A percentile compares a stretch with the other conserved stretches of the same genome.
Conservation (phyloP, 2,113 vertebrate species). For the Dromiciops gliroides region DNA sequence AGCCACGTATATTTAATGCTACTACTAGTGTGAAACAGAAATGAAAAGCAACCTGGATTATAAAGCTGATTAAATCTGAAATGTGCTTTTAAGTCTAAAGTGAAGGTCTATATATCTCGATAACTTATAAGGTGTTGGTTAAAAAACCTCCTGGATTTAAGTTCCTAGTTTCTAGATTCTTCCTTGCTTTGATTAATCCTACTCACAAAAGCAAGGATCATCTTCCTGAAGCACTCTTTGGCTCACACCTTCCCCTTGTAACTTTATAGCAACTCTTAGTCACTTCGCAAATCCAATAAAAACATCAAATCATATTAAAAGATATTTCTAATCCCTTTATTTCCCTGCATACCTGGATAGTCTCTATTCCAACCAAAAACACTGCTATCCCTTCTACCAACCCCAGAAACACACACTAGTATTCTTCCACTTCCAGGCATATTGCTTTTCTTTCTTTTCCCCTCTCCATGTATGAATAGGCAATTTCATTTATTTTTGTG, state of each 20-base stretch:
- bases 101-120: constrained; percentile 13
- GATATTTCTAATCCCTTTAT: background rate
- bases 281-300: background rate
- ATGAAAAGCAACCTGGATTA: constrained; percentile 28
- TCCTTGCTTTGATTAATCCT: background rate
- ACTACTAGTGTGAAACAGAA: constrained; percentile 31
- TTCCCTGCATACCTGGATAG: constrained; percentile 2
- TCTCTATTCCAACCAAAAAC: background rate
- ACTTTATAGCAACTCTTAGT: constrained; percentile 12
- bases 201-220: background rate
- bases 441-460: background rate
- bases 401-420: background rate
- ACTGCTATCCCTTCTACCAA: background rate
- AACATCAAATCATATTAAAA: background rate
- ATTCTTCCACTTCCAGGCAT: background rate
- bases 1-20: background rate
- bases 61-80: background rate
- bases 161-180: background rate
- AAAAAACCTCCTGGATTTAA: constrained; percentile 3
- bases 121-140: constrained; percentile 31
- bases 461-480: background rate
- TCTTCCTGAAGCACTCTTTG: background rate
- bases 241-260: background rate
- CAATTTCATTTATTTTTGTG: background rate
- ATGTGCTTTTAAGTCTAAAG: constrained; percentile 15